Evolutionary conservation across 1,140 invertebrate species (phyloP).

Genomic region (Formica exsecta): DNA sequence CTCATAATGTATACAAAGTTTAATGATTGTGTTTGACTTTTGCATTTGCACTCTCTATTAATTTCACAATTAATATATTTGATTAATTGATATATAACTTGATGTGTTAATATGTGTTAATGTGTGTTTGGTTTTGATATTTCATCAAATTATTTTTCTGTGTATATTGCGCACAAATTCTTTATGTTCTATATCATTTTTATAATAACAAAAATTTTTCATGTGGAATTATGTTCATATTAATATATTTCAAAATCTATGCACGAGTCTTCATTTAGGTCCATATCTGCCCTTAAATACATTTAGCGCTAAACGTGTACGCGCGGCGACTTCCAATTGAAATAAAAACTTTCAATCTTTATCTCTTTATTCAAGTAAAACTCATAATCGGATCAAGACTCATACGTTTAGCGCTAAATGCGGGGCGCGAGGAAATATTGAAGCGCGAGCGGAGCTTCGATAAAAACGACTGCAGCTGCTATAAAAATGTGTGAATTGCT

Average conservation of each 20-base stretch:
- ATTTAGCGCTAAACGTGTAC: neutral
- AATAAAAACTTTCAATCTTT: neutral
- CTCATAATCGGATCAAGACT: neutral
- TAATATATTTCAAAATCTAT: neutral
- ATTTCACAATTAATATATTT: slow-evolving; percentile 27
- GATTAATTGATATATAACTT: slow-evolving; percentile 21
- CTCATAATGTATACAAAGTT: neutral
- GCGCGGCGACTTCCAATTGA: neutral
- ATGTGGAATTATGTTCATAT: too few relatives aligned
- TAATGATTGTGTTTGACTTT: neutral
- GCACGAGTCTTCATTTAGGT: neutral
- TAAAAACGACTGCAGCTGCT: slow-evolving; percentile 35
- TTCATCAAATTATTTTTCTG: neutral
- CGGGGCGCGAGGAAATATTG: neutral
- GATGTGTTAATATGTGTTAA: neutral
- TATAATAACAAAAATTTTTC: neutral
- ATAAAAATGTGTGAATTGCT: slow-evolving; percentile 62
- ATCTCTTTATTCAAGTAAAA: slow-evolving; percentile 2
- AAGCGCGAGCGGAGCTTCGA: neutral
- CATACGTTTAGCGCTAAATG: slow-evolving; percentile 17
- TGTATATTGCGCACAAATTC: too few relatives aligned
- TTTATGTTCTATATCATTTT: neutral
- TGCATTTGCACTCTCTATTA: neutral
- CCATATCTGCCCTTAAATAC: neutral
- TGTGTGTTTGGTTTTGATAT: neutral